phyloP scores from a whole-genome alignment of 2,888 invertebrate species.

The Busseola fusca region DNA sequence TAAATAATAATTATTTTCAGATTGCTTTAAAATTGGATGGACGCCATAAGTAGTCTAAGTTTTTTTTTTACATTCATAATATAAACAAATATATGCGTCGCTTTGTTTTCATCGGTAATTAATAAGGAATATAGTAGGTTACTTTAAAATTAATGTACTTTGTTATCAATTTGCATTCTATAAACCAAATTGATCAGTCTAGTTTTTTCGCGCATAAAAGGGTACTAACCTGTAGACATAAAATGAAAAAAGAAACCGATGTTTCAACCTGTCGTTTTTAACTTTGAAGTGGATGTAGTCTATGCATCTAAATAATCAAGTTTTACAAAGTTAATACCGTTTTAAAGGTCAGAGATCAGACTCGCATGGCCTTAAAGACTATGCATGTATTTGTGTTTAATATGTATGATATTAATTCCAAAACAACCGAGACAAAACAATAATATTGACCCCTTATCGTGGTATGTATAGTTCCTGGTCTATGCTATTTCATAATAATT shows the following conservation, averaged over 20 bases:
- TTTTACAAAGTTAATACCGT: constrained; percentile 17
- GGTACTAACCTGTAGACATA: neutral
- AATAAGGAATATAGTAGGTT: neutral
- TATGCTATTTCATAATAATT: neutral
- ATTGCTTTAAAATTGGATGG: neutral
- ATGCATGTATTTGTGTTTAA: constrained; percentile 17
- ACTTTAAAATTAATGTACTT: neutral
- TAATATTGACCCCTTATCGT: constrained; percentile 17
- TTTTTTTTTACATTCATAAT: no score
- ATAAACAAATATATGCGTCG: no score
- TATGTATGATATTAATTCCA: constrained; percentile 18
- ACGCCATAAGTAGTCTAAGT: no score
- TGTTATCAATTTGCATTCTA: neutral
- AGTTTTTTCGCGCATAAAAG: neutral
- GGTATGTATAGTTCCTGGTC: constrained; percentile 7
- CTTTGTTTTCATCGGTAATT: neutral
- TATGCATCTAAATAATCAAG: constrained; percentile 32
- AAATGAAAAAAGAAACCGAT: neutral
- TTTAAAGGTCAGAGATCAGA: constrained; percentile 42
- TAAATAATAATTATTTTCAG: constrained; percentile 13
- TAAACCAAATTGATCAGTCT: neutral
- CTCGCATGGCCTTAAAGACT: constrained; percentile 17
- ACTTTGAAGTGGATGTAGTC: neutral
- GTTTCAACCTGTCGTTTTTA: neutral
- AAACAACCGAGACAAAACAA: constrained; percentile 6